A percentile compares a stretch with the other conserved stretches of the same genome.
Evolutionary conservation across 2,888 invertebrate species (phyloP).

Genomic region (Lasioglossum figueresi): DNA sequence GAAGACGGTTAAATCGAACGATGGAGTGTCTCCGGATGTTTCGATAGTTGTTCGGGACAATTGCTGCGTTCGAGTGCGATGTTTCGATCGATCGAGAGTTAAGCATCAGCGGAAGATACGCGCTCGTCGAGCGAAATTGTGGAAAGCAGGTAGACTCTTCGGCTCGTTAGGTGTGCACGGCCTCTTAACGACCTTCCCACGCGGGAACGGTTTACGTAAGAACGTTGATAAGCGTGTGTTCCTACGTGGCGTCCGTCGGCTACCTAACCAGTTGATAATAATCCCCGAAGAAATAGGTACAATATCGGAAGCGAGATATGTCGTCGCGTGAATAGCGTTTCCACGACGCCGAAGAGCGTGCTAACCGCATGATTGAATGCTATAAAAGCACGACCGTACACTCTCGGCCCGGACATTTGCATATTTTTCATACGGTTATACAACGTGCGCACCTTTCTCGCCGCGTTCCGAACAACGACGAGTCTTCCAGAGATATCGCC

Average conservation of each 20-base stretch:
- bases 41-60: too few relatives aligned
- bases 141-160: not conserved
- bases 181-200: slow-evolving; percentile 24
- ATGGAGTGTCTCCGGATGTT: too few relatives aligned
- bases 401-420: not conserved
- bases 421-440: slow-evolving; percentile 8
- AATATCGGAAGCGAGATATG: slow-evolving; percentile 23
- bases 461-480: not conserved
- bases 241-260: slow-evolving; percentile 44
- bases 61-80: not conserved
- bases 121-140: not conserved
- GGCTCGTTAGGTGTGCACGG: not conserved
- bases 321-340: slow-evolving; percentile 11
- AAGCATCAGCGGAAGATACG: not conserved
- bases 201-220: slow-evolving; percentile 23
- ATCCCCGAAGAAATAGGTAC: slow-evolving; percentile 28
- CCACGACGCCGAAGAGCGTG: not conserved
- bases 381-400: slow-evolving; percentile 39
- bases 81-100: not conserved
- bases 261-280: slow-evolving; percentile 1
- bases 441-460: not conserved
- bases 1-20: not conserved
- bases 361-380: slow-evolving; percentile 16
- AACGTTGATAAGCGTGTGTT: slow-evolving; percentile 54
- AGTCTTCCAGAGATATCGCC: not conserved